These are phyloP conservation scores for Macrosteles quadrilineatus DNA, from an alignment of 1,140 invertebrate species.

Conservation along the genomic window DNA sequence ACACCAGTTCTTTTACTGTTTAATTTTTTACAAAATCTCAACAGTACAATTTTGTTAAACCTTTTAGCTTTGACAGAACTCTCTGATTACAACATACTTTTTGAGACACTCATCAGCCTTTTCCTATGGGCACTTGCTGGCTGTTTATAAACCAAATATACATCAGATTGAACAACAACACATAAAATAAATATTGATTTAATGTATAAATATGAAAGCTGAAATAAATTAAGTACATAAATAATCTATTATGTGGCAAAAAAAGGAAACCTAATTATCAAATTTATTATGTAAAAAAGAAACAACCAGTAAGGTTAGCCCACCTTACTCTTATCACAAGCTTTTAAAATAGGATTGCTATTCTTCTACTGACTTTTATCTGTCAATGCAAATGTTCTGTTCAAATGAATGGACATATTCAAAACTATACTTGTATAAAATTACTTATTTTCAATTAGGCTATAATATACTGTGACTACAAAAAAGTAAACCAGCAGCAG, in stretches of 20 bases:
- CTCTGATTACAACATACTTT: background rate
- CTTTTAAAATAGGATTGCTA: background rate
- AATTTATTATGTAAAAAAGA: background rate
- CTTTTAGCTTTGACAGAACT: background rate
- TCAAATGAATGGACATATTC: background rate
- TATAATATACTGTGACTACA: too few species aligned
- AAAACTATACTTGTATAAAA: too few species aligned
- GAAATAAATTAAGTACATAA: slow-evolving; percentile 16
- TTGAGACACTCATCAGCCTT: slow-evolving; percentile 1
- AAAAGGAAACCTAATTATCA: background rate
- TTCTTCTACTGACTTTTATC: too few species aligned
- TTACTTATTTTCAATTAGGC: too few species aligned
- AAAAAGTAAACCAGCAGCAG: too few species aligned
- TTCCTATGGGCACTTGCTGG: background rate
- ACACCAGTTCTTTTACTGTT: background rate
- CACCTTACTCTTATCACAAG: background rate
- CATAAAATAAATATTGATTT: too few species aligned
- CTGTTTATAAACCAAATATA: background rate
- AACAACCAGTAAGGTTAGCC: slow-evolving; percentile 1
- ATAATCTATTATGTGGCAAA: background rate
- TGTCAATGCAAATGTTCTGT: background rate
- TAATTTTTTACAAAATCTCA: slow-evolving; percentile 17
- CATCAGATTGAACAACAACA: too few species aligned
- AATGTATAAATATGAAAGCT: too few species aligned
- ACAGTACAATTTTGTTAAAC: slow-evolving; percentile 21